These are phyloP conservation scores for Phymastichus coffea DNA, from an alignment of 1,140 invertebrate species.

Conservation along the genomic window DNA sequence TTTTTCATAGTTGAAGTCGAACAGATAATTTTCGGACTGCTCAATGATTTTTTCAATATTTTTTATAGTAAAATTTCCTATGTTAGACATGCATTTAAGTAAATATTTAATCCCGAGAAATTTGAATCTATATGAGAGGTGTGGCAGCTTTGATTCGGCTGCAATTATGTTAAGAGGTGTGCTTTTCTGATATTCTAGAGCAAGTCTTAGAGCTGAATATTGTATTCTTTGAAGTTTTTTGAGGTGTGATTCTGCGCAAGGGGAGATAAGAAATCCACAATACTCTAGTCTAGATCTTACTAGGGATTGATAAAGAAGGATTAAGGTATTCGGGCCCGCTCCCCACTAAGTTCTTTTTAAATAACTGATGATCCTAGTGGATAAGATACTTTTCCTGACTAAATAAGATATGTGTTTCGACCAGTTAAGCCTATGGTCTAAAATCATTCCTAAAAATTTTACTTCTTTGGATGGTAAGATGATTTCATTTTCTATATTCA, in stretches of 20 bases:
- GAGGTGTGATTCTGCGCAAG: neutral
- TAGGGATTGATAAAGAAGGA: constrained; percentile 4
- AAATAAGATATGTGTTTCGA: constrained; percentile 5
- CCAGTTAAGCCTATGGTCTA: constrained; percentile 6
- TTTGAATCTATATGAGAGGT: neutral
- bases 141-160: constrained; percentile 9
- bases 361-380: neutral
- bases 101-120: neutral
- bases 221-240: constrained; percentile 6
- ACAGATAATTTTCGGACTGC: neutral
- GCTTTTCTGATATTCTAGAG: constrained; percentile 16
- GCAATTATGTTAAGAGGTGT: constrained; percentile 22
- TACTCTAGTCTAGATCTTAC: constrained; percentile 13
- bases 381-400: too few species aligned
- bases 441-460: too few species aligned
- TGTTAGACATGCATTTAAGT: neutral
- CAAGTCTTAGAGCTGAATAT: neutral
- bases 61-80: neutral
- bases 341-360: constrained; percentile 21
- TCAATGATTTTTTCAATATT: neutral
- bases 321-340: neutral
- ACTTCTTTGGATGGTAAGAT: too few species aligned
- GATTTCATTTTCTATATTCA: neutral
- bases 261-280: constrained; percentile 3
- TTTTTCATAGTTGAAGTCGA: too few species aligned